Evolutionary conservation across 1,140 invertebrate genomes (phyloP), one percentile per base, ranked within the genome.

Genomic region (Drosophila parvula): DNA sequence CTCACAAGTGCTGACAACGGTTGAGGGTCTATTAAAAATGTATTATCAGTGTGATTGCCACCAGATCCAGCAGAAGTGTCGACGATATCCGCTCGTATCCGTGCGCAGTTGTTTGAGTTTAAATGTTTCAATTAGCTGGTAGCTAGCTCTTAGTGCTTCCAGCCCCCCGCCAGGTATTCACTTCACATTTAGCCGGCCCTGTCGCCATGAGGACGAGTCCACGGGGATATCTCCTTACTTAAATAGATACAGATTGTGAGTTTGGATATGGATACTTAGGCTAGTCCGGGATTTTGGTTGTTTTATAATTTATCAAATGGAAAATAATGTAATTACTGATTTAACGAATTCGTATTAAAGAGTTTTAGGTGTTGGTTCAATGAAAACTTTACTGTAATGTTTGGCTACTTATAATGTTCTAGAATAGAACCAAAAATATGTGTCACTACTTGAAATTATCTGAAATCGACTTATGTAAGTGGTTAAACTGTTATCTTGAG

Each of bases 11-110:
- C 36, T 44, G 60, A 81, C 81, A 85, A 74, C 45, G 51, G 57
- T 74, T 74, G 74, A 63, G 79, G 61, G 80, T 76, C 71, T 83
- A 76, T 84, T 83, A 64, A 76, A 83, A 67, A 79, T 80, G 68
- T 78, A 81, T 81, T 81, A 82, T 67, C 74, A 60, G 36, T 60
- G 74, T 47, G 55, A 77, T 77, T 77, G 62, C 63, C 41, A 53
- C 43, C 63, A 48, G 74, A 38, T 59, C 62, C 53, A n/a, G 53
- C 41, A 11, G 18, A 48, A 59, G 69, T 71, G 69, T 71, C 65
- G 18, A 36, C 44, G 14, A 11, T 43, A 38, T 22, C 40, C 36
- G 16, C 12, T 18, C 16, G 16, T 22, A 70, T 69, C 34, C 10
- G n/a, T 27, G 18, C 65, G 18, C 68, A 59, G 16, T 59, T 71